Base-by-base conservation (phyloP, 2,113 vertebrate species). In the Prolemur simus region DNA sequence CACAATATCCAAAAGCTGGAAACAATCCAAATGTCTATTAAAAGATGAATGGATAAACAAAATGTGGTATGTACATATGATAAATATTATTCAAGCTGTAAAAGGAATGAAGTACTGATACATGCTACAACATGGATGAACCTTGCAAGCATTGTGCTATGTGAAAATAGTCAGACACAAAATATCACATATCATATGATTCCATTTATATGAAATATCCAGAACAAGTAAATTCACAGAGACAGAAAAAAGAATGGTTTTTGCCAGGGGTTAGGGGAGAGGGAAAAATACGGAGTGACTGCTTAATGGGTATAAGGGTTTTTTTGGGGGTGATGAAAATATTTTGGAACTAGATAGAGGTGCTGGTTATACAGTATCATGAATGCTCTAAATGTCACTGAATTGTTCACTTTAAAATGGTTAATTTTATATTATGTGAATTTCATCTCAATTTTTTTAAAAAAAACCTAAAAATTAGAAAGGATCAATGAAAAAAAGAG, bases 281-380 rank as follows among this genome's bases (percentile, higher is more conserved):
- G 4, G 18, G 1, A 42, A 12, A 9, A 39, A 49, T 21, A 76
- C 23, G 27, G 18, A 37, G 15, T 56, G 18, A 34, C 14, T 60
- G 9, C 69, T 82, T 60, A 42, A 45, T 68, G 76, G 8, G 9
- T 52, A 45, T 25, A 56, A 29, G 37, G 21, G 3, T 88, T 94
- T 77, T 85, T 91, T 82, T 58, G 10, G 54, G 66, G 60, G 27
- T 80, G 56, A 83, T 49, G 23, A 76, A 92, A 95, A 89, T 68
- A 52, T 82, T 91, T 91, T 76, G 63, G 71, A 91, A 73, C 68
- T 94, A 68, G 54, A 58, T 25, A 78, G 37, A 97, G 49, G 39
- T 80, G 54, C 34, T 42, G 8, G 12, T 74, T 49, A 39, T 25
- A 34, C 14, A 37, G 73, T 49, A 83, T n/a, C 49, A 17, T 54